phyloP scores from a whole-genome alignment of 2,888 invertebrate genomes.

The Seira ritae region DNA sequence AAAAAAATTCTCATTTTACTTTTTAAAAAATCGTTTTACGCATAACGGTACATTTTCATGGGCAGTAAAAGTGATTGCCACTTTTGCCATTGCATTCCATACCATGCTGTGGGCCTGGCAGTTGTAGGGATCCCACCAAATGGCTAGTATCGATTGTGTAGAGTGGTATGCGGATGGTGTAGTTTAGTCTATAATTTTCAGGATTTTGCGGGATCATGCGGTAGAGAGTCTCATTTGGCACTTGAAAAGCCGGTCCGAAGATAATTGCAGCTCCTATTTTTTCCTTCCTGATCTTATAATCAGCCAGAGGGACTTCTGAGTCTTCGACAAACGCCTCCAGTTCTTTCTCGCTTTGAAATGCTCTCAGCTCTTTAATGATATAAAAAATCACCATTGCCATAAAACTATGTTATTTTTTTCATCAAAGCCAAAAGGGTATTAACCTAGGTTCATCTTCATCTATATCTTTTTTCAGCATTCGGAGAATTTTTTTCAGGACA shows the following conservation, averaged over 20 bases:
- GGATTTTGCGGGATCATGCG: constrained; percentile 28
- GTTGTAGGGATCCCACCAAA: constrained; percentile 49
- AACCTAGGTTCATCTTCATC: background rate
- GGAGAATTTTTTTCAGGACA: too few species aligned
- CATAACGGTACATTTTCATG: background rate
- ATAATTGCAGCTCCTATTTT: constrained; percentile 63
- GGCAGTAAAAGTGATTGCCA: background rate
- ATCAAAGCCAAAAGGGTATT: background rate
- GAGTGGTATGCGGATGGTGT: constrained; percentile 64
- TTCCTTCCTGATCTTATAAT: constrained; percentile 45
- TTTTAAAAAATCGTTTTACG: too few species aligned
- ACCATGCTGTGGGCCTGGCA: constrained; percentile 65
- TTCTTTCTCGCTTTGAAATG: constrained; percentile 56
- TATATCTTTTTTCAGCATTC: background rate
- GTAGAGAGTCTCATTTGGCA: constrained; percentile 48
- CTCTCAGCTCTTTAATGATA: constrained; percentile 30
- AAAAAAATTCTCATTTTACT: too few species aligned
- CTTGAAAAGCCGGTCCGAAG: constrained; percentile 63
- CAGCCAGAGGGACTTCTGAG: constrained; percentile 48
- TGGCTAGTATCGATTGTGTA: constrained; percentile 58
- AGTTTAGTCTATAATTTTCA: constrained; percentile 39
- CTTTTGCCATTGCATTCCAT: constrained; percentile 22
- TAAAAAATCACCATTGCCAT: background rate
- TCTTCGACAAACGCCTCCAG: constrained; percentile 57
- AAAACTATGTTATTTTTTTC: background rate